These are phyloP conservation scores for Cosmia pyralina DNA, from an alignment of 2,888 invertebrate genomes.

Conservation along the genomic window DNA sequence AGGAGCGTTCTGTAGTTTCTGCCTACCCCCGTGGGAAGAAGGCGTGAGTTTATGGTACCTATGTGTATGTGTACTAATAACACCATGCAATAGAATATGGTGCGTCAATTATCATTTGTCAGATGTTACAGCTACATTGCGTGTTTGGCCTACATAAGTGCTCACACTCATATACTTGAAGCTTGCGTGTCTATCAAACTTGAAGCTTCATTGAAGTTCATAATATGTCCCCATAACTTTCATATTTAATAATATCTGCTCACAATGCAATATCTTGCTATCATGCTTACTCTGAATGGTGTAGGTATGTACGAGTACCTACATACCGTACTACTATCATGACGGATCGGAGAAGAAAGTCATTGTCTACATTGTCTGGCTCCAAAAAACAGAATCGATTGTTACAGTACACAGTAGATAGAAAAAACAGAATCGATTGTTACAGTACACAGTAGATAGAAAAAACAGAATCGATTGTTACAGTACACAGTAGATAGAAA, in stretches of 20 bases:
- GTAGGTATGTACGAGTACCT: background rate
- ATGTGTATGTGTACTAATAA: background rate
- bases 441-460: too few species aligned
- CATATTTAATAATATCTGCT: slow-evolving; percentile 9
- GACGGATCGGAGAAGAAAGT: background rate
- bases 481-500: too few species aligned
- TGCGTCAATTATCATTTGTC: background rate
- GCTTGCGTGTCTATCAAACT: slow-evolving; percentile 54
- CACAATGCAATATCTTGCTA: slow-evolving; percentile 25
- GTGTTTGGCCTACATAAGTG: slow-evolving; percentile 3
- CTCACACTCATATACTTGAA: slow-evolving; percentile 3
- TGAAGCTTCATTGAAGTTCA: slow-evolving; percentile 9
- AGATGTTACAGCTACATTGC: slow-evolving; percentile 15
- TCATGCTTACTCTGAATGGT: too few species aligned
- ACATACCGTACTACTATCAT: background rate
- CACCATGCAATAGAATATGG: background rate
- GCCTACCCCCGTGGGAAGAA: rapidly evolving
- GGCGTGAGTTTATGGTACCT: background rate
- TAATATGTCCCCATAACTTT: slow-evolving; percentile 6
- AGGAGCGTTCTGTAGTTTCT: background rate
- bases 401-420: background rate
- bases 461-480: background rate
- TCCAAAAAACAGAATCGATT: background rate
- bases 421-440: background rate
- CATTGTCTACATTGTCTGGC: background rate